Percentiles rank a stretch among this genome's conserved stretches.
Evolutionary conservation across 1,140 invertebrate genomes (phyloP).

Genomic region (Listronotus oregonensis): DNA sequence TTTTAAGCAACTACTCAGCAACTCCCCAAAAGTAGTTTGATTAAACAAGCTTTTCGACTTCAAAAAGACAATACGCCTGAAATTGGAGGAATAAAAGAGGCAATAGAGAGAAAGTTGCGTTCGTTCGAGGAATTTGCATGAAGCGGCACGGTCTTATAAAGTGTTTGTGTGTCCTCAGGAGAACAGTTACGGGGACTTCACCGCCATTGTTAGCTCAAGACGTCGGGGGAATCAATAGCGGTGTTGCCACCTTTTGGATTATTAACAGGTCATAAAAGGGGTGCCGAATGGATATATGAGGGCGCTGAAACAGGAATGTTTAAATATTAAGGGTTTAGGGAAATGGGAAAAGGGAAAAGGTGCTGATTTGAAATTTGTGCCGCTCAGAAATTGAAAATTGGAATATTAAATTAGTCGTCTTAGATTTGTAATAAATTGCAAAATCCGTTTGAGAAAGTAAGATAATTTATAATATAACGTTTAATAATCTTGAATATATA

Average conservation of each 20-base stretch:
- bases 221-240: conserved; percentile 24
- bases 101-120: conserved; percentile 16
- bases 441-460: too few species aligned
- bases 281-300: conserved; percentile 6
- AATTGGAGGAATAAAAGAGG: conserved; percentile 25
- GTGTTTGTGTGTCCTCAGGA: conserved; percentile 21
- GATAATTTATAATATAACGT: too few species aligned
- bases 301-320: too few species aligned
- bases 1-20: conserved; percentile 20
- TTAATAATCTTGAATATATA: too few species aligned
- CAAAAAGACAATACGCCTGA: conserved; percentile 32
- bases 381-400: too few species aligned
- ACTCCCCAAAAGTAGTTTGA: conserved; percentile 23
- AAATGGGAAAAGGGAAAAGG: too few species aligned
- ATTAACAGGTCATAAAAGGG: conserved; percentile 29
- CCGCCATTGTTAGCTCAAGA: conserved; percentile 17
- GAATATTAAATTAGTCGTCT: too few species aligned
- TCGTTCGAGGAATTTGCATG: conserved; percentile 21
- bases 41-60: conserved; percentile 32
- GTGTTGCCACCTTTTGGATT: conserved; percentile 30
- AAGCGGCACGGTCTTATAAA: conserved; percentile 21
- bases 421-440: too few species aligned
- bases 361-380: too few species aligned
- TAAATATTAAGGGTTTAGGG: too few species aligned
- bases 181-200: conserved; percentile 25